Conservation (phyloP, 2,888 invertebrate species). For the Hipparchia sbordonii region DNA sequence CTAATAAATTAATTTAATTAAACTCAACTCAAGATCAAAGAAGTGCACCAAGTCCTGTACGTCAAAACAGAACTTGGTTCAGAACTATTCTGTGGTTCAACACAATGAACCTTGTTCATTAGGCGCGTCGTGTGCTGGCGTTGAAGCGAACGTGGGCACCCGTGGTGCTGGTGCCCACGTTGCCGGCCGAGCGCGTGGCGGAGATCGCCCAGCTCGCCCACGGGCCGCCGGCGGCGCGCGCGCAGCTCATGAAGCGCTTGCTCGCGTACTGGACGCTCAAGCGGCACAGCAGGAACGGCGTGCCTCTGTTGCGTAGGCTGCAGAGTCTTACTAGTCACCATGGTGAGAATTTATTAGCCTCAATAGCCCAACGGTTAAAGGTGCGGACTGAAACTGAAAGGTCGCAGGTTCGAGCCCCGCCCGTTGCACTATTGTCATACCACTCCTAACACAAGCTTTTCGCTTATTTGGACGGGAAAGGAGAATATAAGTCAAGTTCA, state of each 20-base stretch:
- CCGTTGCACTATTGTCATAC: too few species aligned
- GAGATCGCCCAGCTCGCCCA: slow-evolving; percentile 92
- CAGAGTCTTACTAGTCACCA: slow-evolving; percentile 59
- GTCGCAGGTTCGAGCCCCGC: too few species aligned
- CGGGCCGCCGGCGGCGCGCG: slow-evolving; percentile 85
- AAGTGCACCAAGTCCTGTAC: too few species aligned
- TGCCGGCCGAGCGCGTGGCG: slow-evolving; percentile 93
- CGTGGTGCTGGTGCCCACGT: slow-evolving; percentile 95
- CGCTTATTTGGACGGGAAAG: too few species aligned
- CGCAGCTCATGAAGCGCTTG: slow-evolving; percentile 93
- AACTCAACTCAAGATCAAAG: too few species aligned
- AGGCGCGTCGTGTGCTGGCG: slow-evolving; percentile 92
- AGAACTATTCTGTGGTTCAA: too few species aligned
- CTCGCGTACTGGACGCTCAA: slow-evolving; percentile 99
- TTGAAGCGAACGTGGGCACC: slow-evolving; percentile 95
- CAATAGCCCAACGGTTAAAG: too few species aligned
- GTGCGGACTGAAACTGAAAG: too few species aligned
- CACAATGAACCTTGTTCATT: not conserved
- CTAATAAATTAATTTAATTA: too few species aligned
- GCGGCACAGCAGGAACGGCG: slow-evolving; percentile 96
- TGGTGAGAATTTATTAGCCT: slow-evolving; percentile 47
- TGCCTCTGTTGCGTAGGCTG: slow-evolving; percentile 91
- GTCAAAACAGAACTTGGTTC: too few species aligned
- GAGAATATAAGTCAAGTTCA: not conserved
- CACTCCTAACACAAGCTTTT: too few species aligned